A percentile compares a stretch with the other conserved stretches of the same genome.
Conservation (phyloP, 2,888 invertebrate genomes). For the Polietes domitor region DNA sequence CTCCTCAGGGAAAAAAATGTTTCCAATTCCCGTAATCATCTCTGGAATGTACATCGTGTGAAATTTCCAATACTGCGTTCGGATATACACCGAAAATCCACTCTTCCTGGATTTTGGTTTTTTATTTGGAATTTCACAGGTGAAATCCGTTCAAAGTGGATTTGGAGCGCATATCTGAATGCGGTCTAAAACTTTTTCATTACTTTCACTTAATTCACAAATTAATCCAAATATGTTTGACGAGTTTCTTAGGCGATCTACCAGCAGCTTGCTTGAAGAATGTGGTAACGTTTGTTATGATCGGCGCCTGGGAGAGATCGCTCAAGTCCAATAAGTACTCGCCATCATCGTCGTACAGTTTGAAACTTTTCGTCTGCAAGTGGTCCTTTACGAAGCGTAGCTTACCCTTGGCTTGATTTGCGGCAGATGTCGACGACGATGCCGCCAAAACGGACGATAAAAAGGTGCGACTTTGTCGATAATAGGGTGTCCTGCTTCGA, state of each 20-base stretch:
- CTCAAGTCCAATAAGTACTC: conserved; percentile 54
- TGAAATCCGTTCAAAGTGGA: no score
- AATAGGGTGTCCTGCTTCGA: background rate
- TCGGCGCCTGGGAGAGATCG: conserved; percentile 9
- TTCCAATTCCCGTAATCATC: no score
- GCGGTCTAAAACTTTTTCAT: no score
- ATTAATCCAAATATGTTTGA: conserved; percentile 56
- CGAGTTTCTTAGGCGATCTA: conserved; percentile 23
- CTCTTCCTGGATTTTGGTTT: no score
- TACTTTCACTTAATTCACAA: conserved; percentile 4
- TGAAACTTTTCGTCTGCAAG: conserved; percentile 27
- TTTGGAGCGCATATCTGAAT: no score
- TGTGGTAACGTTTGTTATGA: conserved; percentile 37
- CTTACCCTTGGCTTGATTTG: background rate
- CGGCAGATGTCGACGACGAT: background rate
- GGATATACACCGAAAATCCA: no score
- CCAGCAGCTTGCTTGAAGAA: background rate
- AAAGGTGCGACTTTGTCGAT: conserved; percentile 30
- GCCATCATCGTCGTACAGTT: conserved; percentile 57
- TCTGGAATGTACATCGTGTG: no score
- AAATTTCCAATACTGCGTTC: no score
- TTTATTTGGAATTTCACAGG: no score
- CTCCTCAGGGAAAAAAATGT: no score
- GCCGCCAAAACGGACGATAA: background rate
- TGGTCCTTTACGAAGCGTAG: conserved; percentile 40